Percentiles rank a stretch among this genome's conserved stretches.
These are phyloP conservation scores for Phymanthus crucifer DNA, from an alignment of 92 coral and sea anemone genomes.

Conservation along the genomic window DNA sequence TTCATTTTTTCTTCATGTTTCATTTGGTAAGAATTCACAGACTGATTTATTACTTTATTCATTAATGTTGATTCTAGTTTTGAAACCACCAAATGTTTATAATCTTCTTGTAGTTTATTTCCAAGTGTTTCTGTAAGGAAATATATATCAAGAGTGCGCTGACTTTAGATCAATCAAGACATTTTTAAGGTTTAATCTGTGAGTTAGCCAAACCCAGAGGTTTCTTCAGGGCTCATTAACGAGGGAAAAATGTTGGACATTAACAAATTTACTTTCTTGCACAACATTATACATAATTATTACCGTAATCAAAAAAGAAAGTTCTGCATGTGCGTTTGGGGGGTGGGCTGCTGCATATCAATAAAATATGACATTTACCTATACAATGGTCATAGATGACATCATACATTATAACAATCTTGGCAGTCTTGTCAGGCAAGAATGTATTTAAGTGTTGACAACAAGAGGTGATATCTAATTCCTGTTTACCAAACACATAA, in stretches of 20 bases:
- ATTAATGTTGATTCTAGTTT: conserved; percentile 29
- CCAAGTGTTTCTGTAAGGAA: conserved; percentile 43
- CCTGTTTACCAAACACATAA: conserved; percentile 83
- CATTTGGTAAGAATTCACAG: not conserved
- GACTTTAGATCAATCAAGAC: too few relatives aligned
- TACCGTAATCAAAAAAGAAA: not conserved
- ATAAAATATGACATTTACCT: conserved; percentile 41
- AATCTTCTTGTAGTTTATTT: conserved; percentile 33
- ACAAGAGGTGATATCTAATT: conserved; percentile 55
- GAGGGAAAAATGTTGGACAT: too few relatives aligned
- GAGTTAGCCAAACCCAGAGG: too few relatives aligned
- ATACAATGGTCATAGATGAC: conserved; percentile 77
- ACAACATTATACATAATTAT: too few relatives aligned
- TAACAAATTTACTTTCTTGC: too few relatives aligned
- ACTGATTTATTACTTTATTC: conserved; percentile 12
- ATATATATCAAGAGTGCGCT: too few relatives aligned
- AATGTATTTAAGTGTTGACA: conserved; percentile 48
- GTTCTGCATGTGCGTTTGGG: too few relatives aligned
- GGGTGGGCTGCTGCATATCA: too few relatives aligned
- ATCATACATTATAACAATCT: conserved; percentile 77
- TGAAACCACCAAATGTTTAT: conserved; percentile 51
- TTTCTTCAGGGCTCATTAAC: too few relatives aligned
- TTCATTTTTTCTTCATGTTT: conserved; percentile 8
- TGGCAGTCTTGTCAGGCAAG: conserved; percentile 52
- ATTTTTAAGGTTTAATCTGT: too few relatives aligned